These are phyloP conservation scores for Neomonachus schauinslandi DNA, from an alignment of 2,113 vertebrate genomes.

Conservation along the genomic window DNA sequence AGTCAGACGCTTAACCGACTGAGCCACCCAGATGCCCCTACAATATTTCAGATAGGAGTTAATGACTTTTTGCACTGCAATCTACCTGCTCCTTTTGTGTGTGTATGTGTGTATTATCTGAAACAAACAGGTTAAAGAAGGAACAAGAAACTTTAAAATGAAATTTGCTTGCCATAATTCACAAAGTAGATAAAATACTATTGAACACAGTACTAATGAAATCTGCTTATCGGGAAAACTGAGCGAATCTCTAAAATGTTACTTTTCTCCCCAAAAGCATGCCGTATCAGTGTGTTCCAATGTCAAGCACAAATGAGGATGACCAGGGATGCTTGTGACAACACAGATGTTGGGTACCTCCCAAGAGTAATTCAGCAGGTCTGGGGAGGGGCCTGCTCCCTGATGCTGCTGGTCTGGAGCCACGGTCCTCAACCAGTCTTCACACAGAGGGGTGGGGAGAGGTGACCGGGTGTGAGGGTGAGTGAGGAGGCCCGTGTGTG, in stretches of 20 bases:
- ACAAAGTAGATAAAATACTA: background rate
- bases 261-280: background rate
- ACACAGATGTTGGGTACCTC: rapidly evolving
- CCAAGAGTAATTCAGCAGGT: background rate
- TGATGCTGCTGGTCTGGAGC: background rate
- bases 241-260: background rate
- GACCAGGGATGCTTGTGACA: no score
- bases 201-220: background rate
- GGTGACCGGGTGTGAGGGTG: rapidly evolving
- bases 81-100: background rate
- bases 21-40: background rate
- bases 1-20: background rate
- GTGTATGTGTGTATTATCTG: background rate
- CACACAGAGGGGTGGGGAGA: rapidly evolving
- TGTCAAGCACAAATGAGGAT: rapidly evolving
- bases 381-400: background rate
- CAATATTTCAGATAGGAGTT: background rate
- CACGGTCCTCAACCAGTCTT: rapidly evolving
- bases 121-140: background rate
- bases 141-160: background rate
- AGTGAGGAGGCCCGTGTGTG: rapidly evolving
- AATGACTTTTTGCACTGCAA: background rate
- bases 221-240: background rate
- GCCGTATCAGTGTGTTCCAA: background rate
- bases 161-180: background rate